Base-by-base conservation (phyloP, 2,797 vertebrate genomes). In the Sebastes diaconus region DNA sequence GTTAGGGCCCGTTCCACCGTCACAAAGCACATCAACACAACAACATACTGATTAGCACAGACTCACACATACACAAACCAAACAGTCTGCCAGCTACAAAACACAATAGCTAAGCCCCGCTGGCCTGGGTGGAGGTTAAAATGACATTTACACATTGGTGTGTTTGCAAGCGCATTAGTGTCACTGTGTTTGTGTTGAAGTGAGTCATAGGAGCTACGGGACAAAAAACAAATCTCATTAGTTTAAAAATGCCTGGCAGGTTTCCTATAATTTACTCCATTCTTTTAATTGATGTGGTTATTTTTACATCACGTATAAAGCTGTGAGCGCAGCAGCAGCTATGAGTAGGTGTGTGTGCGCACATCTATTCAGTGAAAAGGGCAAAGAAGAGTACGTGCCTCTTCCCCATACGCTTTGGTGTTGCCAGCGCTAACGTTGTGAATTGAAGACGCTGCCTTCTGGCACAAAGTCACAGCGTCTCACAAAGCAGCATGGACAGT, bases 401-500 rank as follows among this genome's bases (percentile, higher is more conserved):
- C 24, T 14, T 14, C 57, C 9, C 18, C 66, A 77, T 78, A 68
- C n/a, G 80, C 80, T 88, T 63, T 73, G 70, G 66, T 85, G 84
- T 71, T 81, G 46, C 68, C 64, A 12, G 50, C 84, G 80, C 66
- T 76, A 79, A 86, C 83, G 80, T 25, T 88, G 76, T 50, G 78
- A 79, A 87, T 50, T 65, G 74, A 88, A 92, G 82, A 85, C 75
- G 70, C 68, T 89, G 88, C 92, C 87, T 90, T 82, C 84, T 89
- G 92, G 90, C 91, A 87, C 72, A 67, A 77, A 86, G 59, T 87
- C 80, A 55, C 70, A 73, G 59, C 22, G 69, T 65, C 69, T 85
- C 86, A 88, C 86, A 90, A 89, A 93, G 83, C 84, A 81, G 68
- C 86, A 69, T 60, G 87, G 87, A 79, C 77, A 68, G 81, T 92